Evolutionary conservation across 2,113 vertebrate species (phyloP), one percentile per base, ranked within the genome.

Genomic region (Psittacara wagleri): DNA sequence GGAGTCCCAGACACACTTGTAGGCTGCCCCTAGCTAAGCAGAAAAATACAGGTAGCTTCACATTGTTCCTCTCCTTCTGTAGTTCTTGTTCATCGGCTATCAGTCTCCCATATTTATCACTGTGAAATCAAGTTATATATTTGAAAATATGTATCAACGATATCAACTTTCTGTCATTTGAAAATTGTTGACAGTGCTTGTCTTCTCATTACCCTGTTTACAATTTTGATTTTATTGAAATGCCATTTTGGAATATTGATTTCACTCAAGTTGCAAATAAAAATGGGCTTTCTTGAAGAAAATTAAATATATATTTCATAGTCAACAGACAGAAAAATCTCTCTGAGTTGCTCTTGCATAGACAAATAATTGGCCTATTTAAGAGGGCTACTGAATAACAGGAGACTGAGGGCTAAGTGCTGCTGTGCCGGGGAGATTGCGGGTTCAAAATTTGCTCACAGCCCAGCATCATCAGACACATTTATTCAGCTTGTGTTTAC

Each of bases 211-310:
- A 81, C 20, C 11, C 28, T 68, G 52, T 93, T 95, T 85, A 86
- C 55, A 92, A 70, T 69, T 33, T 55, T 77, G 69, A 78, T 81
- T 90, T 95, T 90, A 86, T 33, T 88, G 68, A 94, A 95, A 80
- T 86, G 79, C 6, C 88, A 90, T 68, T 92, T 93, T 46, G 44
- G 73, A 92, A 94, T 88, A 97, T 61, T 51, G 83, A 88, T 92
- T 90, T 92, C 59, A 83, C 35, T 61, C 1, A 0, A 77, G 55
- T 37, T 70, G 37, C 39, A 86, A 95, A 92, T 83, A 61, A 78
- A 92, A 96, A 67, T 61, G 18, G 11, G 8, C 4, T 93, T 94
- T 95, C 88, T 83, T 83, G 46, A 48, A 68, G 90, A 91, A 88
- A 96, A 90, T 73, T 4, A 88, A 86, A 77, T 67, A 63, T 33